These are phyloP conservation scores for Napeogenes inachia DNA, from an alignment of 2,888 invertebrate genomes.

Conservation along the genomic window DNA sequence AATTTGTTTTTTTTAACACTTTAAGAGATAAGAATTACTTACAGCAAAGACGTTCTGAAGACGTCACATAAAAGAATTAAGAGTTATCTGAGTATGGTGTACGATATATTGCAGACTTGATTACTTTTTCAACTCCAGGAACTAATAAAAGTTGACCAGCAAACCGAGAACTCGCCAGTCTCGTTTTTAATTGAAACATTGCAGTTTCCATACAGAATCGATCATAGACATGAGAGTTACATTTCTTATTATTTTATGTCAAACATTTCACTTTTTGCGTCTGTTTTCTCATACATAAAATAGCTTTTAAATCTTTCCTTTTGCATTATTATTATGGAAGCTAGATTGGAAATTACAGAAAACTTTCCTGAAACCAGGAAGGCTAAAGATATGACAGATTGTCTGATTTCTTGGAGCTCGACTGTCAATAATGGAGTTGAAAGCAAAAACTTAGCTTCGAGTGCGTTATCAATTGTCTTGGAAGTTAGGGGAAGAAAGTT, in stretches of 20 bases:
- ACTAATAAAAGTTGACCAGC: constrained; percentile 72
- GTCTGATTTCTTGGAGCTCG: constrained; percentile 44
- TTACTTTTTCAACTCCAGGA: constrained; percentile 64
- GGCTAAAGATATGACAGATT: constrained; percentile 44
- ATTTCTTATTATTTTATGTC: constrained; percentile 22
- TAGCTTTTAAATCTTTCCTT: not conserved
- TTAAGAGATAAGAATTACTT: constrained; percentile 29
- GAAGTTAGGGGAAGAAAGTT: constrained; percentile 56
- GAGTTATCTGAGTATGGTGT: constrained; percentile 57
- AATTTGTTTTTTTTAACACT: constrained; percentile 15
- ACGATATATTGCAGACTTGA: constrained; percentile 65
- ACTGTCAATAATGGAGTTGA: constrained; percentile 60
- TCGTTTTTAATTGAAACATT: constrained; percentile 63
- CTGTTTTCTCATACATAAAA: too few relatives aligned
- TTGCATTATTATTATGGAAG: not conserved
- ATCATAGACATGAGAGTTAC: constrained; percentile 26
- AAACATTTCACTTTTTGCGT: not conserved
- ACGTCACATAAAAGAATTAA: constrained; percentile 64
- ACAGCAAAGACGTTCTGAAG: constrained; percentile 26
- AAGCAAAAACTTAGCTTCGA: constrained; percentile 63
- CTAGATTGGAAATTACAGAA: constrained; percentile 1
- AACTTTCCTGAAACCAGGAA: constrained; percentile 37
- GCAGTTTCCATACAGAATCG: constrained; percentile 40
- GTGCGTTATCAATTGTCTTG: constrained; percentile 69
- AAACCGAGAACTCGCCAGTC: constrained; percentile 49